A percentile compares a stretch with the other conserved stretches of the same genome.
These are phyloP conservation scores for Lasioglossum albipes DNA, from an alignment of 1,140 invertebrate genomes.

Conservation along the genomic window DNA sequence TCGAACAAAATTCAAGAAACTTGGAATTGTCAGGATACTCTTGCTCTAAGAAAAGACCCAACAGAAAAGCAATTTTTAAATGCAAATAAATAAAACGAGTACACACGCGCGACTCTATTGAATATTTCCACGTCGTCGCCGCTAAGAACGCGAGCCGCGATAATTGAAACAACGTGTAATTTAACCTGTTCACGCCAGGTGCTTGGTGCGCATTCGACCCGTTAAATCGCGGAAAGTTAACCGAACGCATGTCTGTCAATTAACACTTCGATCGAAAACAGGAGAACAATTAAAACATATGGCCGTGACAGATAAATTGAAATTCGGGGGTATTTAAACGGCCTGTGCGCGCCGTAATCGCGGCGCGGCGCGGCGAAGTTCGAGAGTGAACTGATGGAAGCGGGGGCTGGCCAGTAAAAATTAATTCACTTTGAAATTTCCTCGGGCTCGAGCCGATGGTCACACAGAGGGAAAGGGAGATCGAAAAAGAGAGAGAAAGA, in stretches of 20 bases:
- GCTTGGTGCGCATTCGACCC: not conserved
- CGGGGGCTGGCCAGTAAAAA: conserved; percentile 11
- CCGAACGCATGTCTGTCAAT: not conserved
- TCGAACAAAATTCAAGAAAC: too few relatives aligned
- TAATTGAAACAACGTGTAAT: not conserved
- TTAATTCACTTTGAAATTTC: conserved; percentile 31
- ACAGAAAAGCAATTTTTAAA: too few relatives aligned
- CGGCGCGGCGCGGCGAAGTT: not conserved
- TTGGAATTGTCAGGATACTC: too few relatives aligned
- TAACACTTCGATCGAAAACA: conserved; percentile 3
- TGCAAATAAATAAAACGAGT: too few relatives aligned
- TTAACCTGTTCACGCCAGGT: not conserved
- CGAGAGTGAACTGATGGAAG: not conserved
- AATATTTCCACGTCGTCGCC: too few relatives aligned
- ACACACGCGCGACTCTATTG: too few relatives aligned
- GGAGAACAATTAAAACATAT: not conserved
- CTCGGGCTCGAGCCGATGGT: not conserved
- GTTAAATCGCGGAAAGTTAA: conserved; percentile 16
- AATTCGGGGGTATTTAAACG: not conserved
- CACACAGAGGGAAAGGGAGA: too few relatives aligned
- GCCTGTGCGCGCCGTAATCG: not conserved
- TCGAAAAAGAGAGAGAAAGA: not conserved
- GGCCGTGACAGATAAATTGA: not conserved
- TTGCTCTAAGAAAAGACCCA: too few relatives aligned
- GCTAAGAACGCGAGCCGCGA: not conserved